Conservation (phyloP, 2,888 invertebrate species). For the Sphaeridia pumilis region DNA sequence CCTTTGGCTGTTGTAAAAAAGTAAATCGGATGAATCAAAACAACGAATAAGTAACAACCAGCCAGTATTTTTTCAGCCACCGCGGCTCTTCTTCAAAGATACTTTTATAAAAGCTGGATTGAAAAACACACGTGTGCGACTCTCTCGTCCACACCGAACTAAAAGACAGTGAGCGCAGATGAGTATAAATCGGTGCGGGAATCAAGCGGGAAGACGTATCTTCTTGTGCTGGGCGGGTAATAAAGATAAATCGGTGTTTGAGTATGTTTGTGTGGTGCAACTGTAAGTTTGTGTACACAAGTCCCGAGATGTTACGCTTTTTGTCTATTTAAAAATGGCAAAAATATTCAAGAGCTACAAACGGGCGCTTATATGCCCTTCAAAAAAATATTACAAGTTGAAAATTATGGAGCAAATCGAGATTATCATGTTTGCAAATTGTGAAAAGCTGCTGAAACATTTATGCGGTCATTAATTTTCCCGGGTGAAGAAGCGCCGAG, state of each 20-base stretch:
- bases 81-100: neutral
- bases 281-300: neutral
- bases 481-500: neutral
- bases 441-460: conserved; percentile 19
- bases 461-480: conserved; percentile 16
- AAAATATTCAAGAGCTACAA: too few species aligned
- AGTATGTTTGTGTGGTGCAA: conserved; percentile 4
- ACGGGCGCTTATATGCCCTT: too few species aligned
- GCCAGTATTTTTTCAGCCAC: too few species aligned
- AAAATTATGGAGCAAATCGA: too few species aligned
- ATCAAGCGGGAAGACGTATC: neutral
- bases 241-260: conserved; percentile 16
- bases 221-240: neutral
- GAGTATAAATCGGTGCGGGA: neutral
- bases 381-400: too few species aligned
- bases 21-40: too few species aligned
- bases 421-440: too few species aligned
- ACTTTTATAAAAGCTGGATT: neutral
- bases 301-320: neutral
- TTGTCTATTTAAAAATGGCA: too few species aligned
- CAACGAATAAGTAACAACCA: too few species aligned
- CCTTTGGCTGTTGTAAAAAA: too few species aligned
- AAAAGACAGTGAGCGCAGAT: neutral
- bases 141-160: neutral
- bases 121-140: too few species aligned